phyloP scores from a whole-genome alignment of 2,797 vertebrate genomes.

The Anabas testudineus region DNA sequence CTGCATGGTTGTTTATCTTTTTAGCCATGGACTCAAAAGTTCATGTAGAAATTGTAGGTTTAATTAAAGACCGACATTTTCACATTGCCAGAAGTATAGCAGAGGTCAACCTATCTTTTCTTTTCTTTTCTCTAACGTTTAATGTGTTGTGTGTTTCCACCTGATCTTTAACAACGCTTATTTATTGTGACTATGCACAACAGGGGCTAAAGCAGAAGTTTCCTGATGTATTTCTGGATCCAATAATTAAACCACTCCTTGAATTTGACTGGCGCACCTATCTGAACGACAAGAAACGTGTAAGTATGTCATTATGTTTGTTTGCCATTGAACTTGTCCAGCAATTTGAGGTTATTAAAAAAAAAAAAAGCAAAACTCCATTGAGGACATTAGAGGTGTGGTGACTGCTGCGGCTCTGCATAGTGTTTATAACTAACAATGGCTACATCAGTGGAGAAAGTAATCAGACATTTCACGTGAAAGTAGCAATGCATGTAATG shows the following conservation, averaged over 20 bases:
- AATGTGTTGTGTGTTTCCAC: not conserved
- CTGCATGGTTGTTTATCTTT: not conserved
- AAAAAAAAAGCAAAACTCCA: not conserved
- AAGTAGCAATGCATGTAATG: not conserved
- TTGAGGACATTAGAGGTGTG: not conserved
- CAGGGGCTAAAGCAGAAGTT: constrained; percentile 80
- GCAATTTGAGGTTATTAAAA: not conserved
- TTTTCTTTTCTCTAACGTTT: not conserved
- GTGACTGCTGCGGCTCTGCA: not conserved
- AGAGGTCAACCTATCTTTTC: constrained; percentile 70
- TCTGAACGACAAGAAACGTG: constrained; percentile 76
- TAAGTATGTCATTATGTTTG: constrained; percentile 33
- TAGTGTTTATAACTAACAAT: not conserved
- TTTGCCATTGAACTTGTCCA: not conserved
- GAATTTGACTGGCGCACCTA: constrained; percentile 82
- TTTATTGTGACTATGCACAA: not conserved
- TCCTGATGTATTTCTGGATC: constrained; percentile 72
- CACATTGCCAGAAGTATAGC: constrained; percentile 76
- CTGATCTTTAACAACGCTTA: not conserved
- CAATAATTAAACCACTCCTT: constrained; percentile 71
- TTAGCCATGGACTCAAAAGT: constrained; percentile 40
- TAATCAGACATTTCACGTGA: not conserved
- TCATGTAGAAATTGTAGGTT: constrained; percentile 75
- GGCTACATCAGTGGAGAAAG: not conserved
- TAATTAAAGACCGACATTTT: constrained; percentile 75